phyloP scores from a whole-genome alignment of 2,797 vertebrate species.

The Pelobates cultripes region DNA sequence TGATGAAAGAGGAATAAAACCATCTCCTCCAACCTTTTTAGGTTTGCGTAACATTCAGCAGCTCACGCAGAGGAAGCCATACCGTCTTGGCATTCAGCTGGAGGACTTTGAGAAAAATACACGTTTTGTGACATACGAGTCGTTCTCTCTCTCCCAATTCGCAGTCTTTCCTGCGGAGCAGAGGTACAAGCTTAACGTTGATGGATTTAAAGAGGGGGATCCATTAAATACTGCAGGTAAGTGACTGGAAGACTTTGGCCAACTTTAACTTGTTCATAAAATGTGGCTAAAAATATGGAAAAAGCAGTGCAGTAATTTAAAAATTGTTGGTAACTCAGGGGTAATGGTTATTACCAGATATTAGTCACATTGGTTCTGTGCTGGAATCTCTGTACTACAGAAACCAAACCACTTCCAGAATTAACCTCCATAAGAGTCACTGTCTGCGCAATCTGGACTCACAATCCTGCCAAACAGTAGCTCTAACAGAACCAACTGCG shows the following conservation, averaged over 20 bases:
- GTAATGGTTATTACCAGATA: too few relatives aligned
- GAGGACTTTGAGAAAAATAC: conserved; percentile 72
- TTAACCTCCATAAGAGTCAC: too few relatives aligned
- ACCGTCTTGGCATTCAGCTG: conserved; percentile 66
- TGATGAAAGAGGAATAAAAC: not conserved
- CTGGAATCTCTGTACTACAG: too few relatives aligned
- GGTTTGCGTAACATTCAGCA: conserved; percentile 67
- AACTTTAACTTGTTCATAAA: too few relatives aligned
- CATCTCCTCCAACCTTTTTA: not conserved
- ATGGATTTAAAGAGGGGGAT: conserved; percentile 65
- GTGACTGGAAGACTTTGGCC: not conserved
- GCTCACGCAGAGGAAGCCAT: conserved; percentile 67
- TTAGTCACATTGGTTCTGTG: too few relatives aligned
- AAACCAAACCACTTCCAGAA: too few relatives aligned
- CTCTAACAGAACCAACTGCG: too few relatives aligned
- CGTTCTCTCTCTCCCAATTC: conserved; percentile 67
- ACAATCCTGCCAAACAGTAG: too few relatives aligned
- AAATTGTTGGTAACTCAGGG: too few relatives aligned
- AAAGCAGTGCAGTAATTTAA: too few relatives aligned
- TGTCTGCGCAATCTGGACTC: too few relatives aligned
- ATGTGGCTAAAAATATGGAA: too few relatives aligned
- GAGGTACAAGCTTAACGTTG: conserved; percentile 65
- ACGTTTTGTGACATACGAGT: conserved; percentile 60
- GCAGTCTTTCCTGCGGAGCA: conserved; percentile 67
- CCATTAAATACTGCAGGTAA: not conserved